phyloP scores from a whole-genome alignment of 2,113 vertebrate genomes.

The Siphamia tubifer region DNA sequence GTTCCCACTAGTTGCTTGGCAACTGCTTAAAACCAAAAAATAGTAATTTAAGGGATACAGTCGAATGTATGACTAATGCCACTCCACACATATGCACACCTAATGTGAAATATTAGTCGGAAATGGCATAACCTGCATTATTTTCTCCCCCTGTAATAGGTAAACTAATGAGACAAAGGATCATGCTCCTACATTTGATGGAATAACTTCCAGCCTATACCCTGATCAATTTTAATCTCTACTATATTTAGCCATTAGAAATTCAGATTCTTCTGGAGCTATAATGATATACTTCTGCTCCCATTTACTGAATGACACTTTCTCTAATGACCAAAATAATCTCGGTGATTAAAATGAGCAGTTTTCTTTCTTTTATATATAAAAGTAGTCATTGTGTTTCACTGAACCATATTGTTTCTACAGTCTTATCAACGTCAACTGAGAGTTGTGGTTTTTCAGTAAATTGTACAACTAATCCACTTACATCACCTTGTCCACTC shows the following conservation, averaged over 20 bases:
- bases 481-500: no score
- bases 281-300: not conserved
- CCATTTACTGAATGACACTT: not conserved
- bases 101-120: not conserved
- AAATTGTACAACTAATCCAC: no score
- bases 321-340: not conserved
- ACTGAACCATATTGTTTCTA: not conserved
- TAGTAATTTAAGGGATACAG: not conserved
- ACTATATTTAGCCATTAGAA: no score
- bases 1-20: not conserved
- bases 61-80: not conserved
- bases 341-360: not conserved
- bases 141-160: no score
- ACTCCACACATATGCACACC: not conserved
- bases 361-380: not conserved
- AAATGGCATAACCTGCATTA: no score
- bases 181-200: no score
- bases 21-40: not conserved
- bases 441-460: no score
- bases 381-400: not conserved
- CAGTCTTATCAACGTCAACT: not conserved
- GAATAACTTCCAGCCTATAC: no score
- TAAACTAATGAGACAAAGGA: no score
- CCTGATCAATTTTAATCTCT: no score
- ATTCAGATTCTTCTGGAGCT: not conserved